Evolutionary conservation across 2,797 vertebrate genomes (phyloP), one percentile per base, ranked within the genome.

Genomic region (Notoglanidium macrostoma): DNA sequence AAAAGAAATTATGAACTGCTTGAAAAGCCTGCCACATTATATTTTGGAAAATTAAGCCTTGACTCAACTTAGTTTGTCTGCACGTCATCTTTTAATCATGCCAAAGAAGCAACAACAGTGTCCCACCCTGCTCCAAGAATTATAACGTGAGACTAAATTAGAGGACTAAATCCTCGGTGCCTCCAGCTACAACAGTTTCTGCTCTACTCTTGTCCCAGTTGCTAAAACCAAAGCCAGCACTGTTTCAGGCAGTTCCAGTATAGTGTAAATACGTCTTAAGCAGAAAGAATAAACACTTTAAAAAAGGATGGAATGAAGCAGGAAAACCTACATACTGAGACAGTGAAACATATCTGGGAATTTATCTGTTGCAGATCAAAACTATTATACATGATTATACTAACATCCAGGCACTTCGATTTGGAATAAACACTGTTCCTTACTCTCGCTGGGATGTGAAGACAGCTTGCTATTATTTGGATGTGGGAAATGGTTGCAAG

Each of bases 111-210:
- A 91, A 90, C 87, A 8, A 90, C 88, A 29, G 57, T 54, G 72
- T 87, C 89, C 72, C 51, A 83, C 91, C 87, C 82, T 79, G 88
- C 79, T 88, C 49, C 76, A 73, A 91, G 84, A 91, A 83, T 63
- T 86, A 86, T 88, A 87, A 88, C 91, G 91, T 90, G 89, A 90
- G 89, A 87, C 76, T 57, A 85, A 85, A 89, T 80, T 85, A 86
- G 76, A 91, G 85, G 86, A 90, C 84, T 7, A 49, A 49, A 74
- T 57, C 73, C 72, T 67, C 79, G 84, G 51, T 70, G 88, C 89
- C 88, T 91, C 73, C 44, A 92, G 91, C 87, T 73, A 90, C 40
- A 85, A 81, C 67, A 70, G 89, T 87, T 88, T 89, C 86, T 88
- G 82, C 35, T 86, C 72, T 88, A 83, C 70, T 72, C 49, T 17